Conservation (phyloP, 2,113 vertebrate genomes). For the Callipepla californica region DNA sequence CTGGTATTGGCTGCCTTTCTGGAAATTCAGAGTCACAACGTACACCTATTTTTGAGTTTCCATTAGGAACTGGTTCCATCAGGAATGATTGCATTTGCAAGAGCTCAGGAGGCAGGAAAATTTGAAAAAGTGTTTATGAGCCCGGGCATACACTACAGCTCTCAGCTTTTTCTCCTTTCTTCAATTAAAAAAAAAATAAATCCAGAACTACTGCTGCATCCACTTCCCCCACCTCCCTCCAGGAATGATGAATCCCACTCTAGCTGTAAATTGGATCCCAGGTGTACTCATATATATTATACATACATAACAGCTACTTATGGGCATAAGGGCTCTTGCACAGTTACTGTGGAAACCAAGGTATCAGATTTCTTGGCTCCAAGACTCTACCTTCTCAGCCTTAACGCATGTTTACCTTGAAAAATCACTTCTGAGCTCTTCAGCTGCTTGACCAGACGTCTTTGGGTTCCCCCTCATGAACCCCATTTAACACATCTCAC, state of each 20-base stretch:
- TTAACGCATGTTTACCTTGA: conserved; percentile 36
- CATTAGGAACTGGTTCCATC: conserved; percentile 60
- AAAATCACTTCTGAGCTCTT: conserved; percentile 8
- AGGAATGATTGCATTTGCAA: background rate
- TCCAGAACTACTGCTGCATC: background rate
- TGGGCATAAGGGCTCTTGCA: conserved; percentile 31
- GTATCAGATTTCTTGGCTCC: conserved; percentile 43
- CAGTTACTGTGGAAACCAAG: conserved; percentile 68
- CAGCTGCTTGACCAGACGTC: background rate
- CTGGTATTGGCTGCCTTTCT: conserved; percentile 56
- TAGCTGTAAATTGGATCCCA: conserved; percentile 46
- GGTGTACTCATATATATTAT: conserved; percentile 15
- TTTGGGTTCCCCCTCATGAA: background rate
- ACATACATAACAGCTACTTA: conserved; percentile 48
- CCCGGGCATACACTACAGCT: conserved; percentile 28
- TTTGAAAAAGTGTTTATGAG: conserved; percentile 53
- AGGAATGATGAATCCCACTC: conserved; percentile 32
- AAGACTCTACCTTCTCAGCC: conserved; percentile 25
- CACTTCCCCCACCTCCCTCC: background rate
- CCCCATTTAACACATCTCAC: background rate
- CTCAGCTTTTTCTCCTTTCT: background rate
- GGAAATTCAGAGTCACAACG: conserved; percentile 61
- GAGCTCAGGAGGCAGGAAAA: conserved; percentile 63
- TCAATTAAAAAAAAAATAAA: conserved; percentile 23
- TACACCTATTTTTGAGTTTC: conserved; percentile 57